Evolutionary conservation across 2,888 invertebrate genomes (phyloP), one percentile per base, ranked within the genome.

Genomic region (Ectropis crepuscularia): DNA sequence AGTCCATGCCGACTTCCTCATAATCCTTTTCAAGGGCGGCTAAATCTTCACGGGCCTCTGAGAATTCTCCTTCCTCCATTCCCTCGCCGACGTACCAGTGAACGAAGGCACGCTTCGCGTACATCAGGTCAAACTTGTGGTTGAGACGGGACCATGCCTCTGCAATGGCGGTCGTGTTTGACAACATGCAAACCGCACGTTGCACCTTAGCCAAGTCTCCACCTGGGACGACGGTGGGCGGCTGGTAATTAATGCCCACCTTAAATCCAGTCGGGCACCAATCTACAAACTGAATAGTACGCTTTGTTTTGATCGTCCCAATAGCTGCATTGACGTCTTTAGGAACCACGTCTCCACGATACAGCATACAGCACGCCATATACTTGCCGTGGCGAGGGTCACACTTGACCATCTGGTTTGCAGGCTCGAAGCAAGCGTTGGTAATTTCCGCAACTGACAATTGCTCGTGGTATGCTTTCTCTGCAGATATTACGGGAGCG

Each of bases 81-180:
- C 96, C 96, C 85, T 96, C 96, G 69, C 96, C 96, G 57, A 96
- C 96, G 83, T 96, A 96, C 98, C 98, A 98, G 87, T 98, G 98
- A 55, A 98, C 98, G 86, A 99, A 99, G 28, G 98, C 98, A 74
- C 98, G 95, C 93, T 98, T 98, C 77, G 98, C 98, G 83, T 98
- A 99, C 98, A 98, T 98, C 76, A 98, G 93, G 87, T 98, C 98
- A 85, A 98, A 98, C 89, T 98, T 98, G 87, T 98, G 98, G 88
- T 99, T 98, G 66, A 99, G 94, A 76, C 98, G 96, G 58, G 98
- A 98, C 98, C 98, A 99, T 47, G 98, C 98, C 85, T 99, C 98
- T n/a, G 98, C 98, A 80, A 99, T 98, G 66, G 98, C 98, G 0
- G 98, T 99, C 51, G 98, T 99, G 96, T 99, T 99, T 58, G 98